Evolutionary conservation across 2,797 vertebrate species (phyloP), one percentile per base, ranked within the genome.

Genomic region (Rhabdophis nuchalis): DNA sequence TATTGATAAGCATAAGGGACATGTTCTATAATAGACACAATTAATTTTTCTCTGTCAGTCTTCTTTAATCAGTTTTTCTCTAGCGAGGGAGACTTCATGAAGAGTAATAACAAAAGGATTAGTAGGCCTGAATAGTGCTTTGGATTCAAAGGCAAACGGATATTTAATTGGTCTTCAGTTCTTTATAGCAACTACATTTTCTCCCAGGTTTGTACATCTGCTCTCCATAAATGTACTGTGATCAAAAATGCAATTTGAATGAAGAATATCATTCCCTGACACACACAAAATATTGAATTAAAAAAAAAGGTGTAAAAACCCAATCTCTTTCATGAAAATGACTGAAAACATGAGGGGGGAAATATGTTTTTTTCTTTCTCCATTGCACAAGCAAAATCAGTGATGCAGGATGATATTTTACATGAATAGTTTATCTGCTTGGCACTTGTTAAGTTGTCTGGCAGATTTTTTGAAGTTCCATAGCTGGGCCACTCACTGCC

Each of bases 1-100:
- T 54, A 61, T 46, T 90, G 92, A 88, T 90, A 93, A 90, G 52
- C 56, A 54, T 87, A 85, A 92, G 68, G 56, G 64, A 88, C 64
- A 92, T 82, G 54, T 32, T 82, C 16, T 90, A 41, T 72, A 90
- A 61, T 41, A 82, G 41, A 46, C 41, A 46, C 36, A 82, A 82
- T 82, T 57, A 46, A n/a, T 87, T 53, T 32, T 72, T 36, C 41
- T 36, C 72, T 68, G 53, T 87, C 20, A 16, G 6, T 86, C 60
- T 89, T 72, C 53, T 89, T 89, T 53, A 32, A 14, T n/a, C 61
- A 56, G 16, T 87, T 20, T 64, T 54, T 57, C 85, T 29, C 68
- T n/a, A 86, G 50, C 20, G 56, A 89, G 25, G 60, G 86, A 60
- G 50, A 41, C 25, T 89, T 85, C 11, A 86, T 54, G 52, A n/a